These are phyloP conservation scores for Paedocypris sp. DNA, from an alignment of 2,113 vertebrate species.

Conservation along the genomic window DNA sequence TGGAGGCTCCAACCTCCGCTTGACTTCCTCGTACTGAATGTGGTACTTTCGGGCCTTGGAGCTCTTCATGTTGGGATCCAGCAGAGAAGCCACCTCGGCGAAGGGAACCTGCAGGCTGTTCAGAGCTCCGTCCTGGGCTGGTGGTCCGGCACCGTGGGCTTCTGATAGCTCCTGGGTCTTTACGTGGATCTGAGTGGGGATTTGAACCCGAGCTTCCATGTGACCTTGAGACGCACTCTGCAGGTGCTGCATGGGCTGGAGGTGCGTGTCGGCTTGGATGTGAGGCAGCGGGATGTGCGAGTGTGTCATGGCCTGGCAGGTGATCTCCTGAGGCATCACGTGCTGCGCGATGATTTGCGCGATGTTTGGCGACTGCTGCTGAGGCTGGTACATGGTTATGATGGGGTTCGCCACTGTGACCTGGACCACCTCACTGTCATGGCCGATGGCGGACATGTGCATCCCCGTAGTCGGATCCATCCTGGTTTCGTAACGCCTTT, in stretches of 20 bases:
- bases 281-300: constrained; percentile 47
- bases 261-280: constrained; percentile 39
- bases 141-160: background rate
- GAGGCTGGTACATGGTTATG: constrained; percentile 44
- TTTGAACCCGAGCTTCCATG: background rate
- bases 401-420: constrained; percentile 33
- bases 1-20: constrained; percentile 60
- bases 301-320: constrained; percentile 25
- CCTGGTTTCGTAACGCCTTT: background rate
- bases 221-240: constrained; percentile 28
- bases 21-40: constrained; percentile 65
- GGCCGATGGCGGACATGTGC: constrained; percentile 25
- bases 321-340: constrained; percentile 30
- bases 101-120: constrained; percentile 50
- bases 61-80: constrained; percentile 71
- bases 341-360: constrained; percentile 32
- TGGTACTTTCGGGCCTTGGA: constrained; percentile 66
- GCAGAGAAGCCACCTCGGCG: constrained; percentile 63
- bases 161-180: constrained; percentile 23
- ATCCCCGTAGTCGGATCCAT: constrained; percentile 37
- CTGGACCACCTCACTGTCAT: constrained; percentile 29
- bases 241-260: constrained; percentile 39
- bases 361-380: constrained; percentile 29
- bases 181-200: constrained; percentile 14
- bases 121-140: constrained; percentile 1